Percentiles rank a stretch among this genome's conserved stretches.
Conservation (phyloP, 1,140 invertebrate genomes). For the Drosophila grimshawi region DNA sequence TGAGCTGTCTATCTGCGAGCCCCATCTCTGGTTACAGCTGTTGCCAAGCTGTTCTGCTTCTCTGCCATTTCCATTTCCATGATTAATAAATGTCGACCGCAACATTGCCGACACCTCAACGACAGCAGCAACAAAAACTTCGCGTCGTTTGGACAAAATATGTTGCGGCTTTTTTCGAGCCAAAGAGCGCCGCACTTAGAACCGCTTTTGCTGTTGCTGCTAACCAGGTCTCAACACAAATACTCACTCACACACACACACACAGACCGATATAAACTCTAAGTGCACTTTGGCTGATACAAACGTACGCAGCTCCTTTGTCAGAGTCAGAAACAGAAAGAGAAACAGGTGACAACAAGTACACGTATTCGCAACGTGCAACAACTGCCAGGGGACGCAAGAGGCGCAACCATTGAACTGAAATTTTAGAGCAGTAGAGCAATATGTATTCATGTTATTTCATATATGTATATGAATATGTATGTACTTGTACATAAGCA, state of each 20-base stretch:
- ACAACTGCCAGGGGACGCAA: constrained; percentile 38
- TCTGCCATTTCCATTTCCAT: constrained; percentile 45
- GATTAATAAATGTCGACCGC: constrained; percentile 79
- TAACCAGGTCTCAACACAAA: constrained; percentile 17
- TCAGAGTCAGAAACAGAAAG: constrained; percentile 67
- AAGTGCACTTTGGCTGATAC: constrained; percentile 48
- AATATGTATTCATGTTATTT: not conserved
- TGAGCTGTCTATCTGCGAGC: not conserved
- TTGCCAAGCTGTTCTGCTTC: constrained; percentile 15
- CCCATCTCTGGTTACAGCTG: constrained; percentile 30
- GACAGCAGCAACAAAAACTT: constrained; percentile 24
- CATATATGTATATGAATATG: not conserved
- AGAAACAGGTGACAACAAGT: constrained; percentile 69
- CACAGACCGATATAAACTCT: constrained; percentile 13
- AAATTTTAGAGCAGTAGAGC: constrained; percentile 27
- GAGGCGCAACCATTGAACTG: constrained; percentile 23
- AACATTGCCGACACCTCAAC: constrained; percentile 74
- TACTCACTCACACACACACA: constrained; percentile 11
- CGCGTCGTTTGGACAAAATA: constrained; percentile 58
- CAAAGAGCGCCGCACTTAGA: not conserved
- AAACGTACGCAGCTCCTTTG: constrained; percentile 62
- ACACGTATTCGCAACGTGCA: constrained; percentile 52
- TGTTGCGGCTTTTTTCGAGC: constrained; percentile 57
- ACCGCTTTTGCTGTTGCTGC: not conserved
- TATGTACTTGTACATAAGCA: constrained; percentile 1